Evolutionary conservation across 2,888 invertebrate species (phyloP), one percentile per base, ranked within the genome.

Genomic region (Drosophila cognata): DNA sequence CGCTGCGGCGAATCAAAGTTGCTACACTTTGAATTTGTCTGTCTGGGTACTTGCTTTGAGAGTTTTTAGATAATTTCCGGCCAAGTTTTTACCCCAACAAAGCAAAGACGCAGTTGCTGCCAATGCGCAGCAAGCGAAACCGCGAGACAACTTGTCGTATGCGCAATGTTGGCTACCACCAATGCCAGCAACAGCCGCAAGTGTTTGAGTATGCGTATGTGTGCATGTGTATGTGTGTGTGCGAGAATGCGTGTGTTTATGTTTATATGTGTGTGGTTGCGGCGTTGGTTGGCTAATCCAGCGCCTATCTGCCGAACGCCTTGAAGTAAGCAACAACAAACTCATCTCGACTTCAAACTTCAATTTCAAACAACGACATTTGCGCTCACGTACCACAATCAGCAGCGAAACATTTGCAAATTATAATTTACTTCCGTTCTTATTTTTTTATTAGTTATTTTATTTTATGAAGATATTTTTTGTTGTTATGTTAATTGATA

Each of bases 1-100:
- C 56, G 74, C 66, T 88, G 90, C 85, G 90, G 90, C 90, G 85
- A 85, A 90, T 81, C 89, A 76, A 71, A 88, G 84, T 64, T 74
- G 59, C 62, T 69, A 48, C 62, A 60, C 25, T 64, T 76, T 38
- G 28, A 25, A 36, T n/a, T 41, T 51, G 50, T 48, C 56, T 46
- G 56, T 58, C 50, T 61, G 70, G 69, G 62, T 41, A 55, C 63
- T 81, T 57, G 71, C 56, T 57, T 57, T 62, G 36, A 56, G 60
- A 52, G 64, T 36, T 74, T 75, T 84, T 70, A 86, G 86, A 86
- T 90, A 90, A 86, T 87, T 84, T 87, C 72, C 82, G 79, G 74
- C 71, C 71, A 87, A 90, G 77, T 84, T 88, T 80, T 68, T 89
- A 71, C 88, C 81, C 88, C 89, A 41, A 66, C 69, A 72, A 74